Evolutionary conservation across 2,797 vertebrate genomes (phyloP).

Genomic region (Lepus townsendii): DNA sequence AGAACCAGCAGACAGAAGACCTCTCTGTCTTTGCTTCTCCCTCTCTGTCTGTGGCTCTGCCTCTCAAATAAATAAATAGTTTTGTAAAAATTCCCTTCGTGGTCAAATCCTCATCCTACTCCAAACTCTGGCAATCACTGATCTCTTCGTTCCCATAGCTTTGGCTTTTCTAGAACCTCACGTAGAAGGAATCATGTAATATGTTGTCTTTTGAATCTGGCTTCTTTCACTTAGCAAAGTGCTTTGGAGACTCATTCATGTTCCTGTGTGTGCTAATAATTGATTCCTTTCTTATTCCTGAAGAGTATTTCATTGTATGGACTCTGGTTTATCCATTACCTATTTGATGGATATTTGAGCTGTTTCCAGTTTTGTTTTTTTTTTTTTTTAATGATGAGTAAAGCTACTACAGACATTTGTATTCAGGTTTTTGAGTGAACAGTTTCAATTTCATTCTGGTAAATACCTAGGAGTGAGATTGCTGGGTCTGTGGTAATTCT

Average conservation of each 20-base stretch:
- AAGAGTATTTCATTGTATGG: not conserved
- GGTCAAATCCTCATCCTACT: not conserved
- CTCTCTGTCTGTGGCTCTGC: too few relatives aligned
- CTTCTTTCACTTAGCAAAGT: not conserved
- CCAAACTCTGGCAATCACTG: not conserved
- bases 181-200: too few relatives aligned
- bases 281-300: not conserved
- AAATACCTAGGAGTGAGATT: slow-evolving; percentile 10
- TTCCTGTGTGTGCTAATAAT: not conserved
- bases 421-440: slow-evolving; percentile 39
- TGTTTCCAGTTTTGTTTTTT: not conserved
- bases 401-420: slow-evolving; percentile 11
- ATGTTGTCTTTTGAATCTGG: not conserved
- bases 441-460: slow-evolving; percentile 54
- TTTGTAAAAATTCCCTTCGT: not conserved
- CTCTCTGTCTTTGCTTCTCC: too few relatives aligned
- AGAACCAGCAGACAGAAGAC: too few relatives aligned
- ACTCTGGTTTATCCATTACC: not conserved
- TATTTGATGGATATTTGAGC: not conserved
- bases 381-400: not conserved
- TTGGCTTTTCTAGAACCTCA: too few relatives aligned
- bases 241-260: not conserved
- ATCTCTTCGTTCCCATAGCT: not conserved
- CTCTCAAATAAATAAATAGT: too few relatives aligned
- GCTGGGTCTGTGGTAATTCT: slow-evolving; percentile 44